Conservation (phyloP, 1,140 invertebrate species). For the Solenopsis invicta region DNA sequence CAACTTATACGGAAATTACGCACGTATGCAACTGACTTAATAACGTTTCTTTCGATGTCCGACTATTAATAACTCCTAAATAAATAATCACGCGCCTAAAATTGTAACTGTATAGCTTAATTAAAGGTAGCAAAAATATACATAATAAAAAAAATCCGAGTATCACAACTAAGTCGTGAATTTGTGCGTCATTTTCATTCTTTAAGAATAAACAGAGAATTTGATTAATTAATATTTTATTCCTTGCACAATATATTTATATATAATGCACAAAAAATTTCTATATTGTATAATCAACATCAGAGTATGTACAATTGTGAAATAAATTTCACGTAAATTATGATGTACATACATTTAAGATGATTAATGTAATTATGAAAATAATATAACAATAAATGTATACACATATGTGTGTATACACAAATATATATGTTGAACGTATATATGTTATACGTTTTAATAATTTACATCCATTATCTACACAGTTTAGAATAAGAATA, state of each 20-base stretch:
- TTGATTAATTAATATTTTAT: not conserved
- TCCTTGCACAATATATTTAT: too few species aligned
- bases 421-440: too few species aligned
- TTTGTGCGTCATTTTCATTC: not conserved
- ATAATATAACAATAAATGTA: not conserved
- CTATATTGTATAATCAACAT: not conserved
- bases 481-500: slow-evolving; percentile 6
- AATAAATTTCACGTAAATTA: too few species aligned
- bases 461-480: not conserved
- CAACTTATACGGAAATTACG: slow-evolving; percentile 5
- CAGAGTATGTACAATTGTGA: too few species aligned
- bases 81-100: slow-evolving; percentile 7
- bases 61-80: not conserved
- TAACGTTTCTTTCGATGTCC: slow-evolving; percentile 4
- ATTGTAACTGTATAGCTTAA: not conserved
- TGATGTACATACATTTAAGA: too few species aligned
- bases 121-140: not conserved
- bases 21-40: not conserved
- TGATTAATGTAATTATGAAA: not conserved
- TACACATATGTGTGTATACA: too few species aligned
- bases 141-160: not conserved
- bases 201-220: not conserved
- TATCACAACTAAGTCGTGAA: not conserved
- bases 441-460: not conserved
- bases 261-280: too few species aligned